Conservation (phyloP, 2,113 vertebrate genomes). For the Pogonocichla stellata region DNA sequence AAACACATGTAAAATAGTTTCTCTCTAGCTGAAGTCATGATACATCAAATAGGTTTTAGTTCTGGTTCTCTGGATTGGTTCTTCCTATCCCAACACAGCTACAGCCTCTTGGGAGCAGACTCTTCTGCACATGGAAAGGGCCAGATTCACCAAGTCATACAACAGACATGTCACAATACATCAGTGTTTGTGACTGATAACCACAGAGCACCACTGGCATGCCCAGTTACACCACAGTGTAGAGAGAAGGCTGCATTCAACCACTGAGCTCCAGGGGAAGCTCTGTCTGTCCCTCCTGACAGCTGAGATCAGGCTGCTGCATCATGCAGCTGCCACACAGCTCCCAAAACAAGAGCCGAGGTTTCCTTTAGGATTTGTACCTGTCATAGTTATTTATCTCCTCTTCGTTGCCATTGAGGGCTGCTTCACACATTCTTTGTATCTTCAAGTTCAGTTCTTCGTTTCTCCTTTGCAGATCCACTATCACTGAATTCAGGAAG, state of each 20-base stretch:
- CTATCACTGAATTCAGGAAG: conserved; percentile 96
- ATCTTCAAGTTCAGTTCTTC: conserved; percentile 87
- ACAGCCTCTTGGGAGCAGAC: neutral
- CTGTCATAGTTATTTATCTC: conserved; percentile 85
- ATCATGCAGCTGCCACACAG: rapidly evolving
- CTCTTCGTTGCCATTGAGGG: conserved; percentile 88
- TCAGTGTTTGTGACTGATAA: neutral
- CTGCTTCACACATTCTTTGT: conserved; percentile 90
- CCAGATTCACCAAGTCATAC: neutral
- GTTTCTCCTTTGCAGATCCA: conserved; percentile 92
- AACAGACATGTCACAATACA: rapidly evolving
- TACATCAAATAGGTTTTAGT: neutral
- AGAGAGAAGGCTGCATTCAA: neutral
- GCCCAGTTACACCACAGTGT: neutral
- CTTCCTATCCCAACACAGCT: neutral
- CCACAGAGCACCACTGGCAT: neutral
- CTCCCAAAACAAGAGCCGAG: neutral
- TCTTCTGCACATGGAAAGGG: neutral
- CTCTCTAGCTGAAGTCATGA: neutral
- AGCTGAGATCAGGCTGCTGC: neutral
- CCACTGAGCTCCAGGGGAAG: neutral
- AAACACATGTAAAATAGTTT: neutral
- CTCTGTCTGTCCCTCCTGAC: neutral
- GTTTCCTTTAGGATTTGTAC: conserved; percentile 58
- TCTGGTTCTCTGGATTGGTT: neutral